These are phyloP conservation scores for Mastigias papua DNA, from an alignment of 30 jellyfish, hydroid and myxozoan species.

Conservation along the genomic window DNA sequence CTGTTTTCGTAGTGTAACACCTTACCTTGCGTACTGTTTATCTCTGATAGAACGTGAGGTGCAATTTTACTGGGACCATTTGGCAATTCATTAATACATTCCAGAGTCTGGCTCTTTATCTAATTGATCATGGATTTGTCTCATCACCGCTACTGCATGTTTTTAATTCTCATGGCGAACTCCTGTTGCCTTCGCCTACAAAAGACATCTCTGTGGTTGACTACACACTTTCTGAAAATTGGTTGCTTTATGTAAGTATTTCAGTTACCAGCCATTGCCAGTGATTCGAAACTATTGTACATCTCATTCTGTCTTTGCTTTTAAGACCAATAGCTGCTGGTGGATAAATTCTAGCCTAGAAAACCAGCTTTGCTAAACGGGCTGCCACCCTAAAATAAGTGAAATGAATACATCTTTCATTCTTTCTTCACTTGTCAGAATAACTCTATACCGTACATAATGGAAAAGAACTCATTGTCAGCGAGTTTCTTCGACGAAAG, in stretches of 20 bases:
- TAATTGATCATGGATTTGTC: conserved; percentile 40
- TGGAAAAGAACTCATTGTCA: too few species aligned
- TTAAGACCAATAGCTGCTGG: too few species aligned
- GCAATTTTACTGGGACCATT: neutral
- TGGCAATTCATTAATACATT: conserved; percentile 1
- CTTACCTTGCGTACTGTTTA: neutral
- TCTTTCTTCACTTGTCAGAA: too few species aligned
- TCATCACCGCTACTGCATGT: conserved; percentile 1
- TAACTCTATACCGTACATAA: too few species aligned
- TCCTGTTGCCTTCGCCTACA: neutral
- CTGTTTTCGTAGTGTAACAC: too few species aligned
- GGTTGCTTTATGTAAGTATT: conserved; percentile 13
- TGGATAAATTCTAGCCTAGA: too few species aligned
- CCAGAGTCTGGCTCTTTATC: conserved; percentile 4
- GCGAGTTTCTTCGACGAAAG: too few species aligned
- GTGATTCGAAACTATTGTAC: neutral
- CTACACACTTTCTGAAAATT: neutral
- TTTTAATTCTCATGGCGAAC: neutral
- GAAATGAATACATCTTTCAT: too few species aligned
- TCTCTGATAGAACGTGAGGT: neutral
- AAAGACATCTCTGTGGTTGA: neutral
- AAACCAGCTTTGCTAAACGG: too few species aligned
- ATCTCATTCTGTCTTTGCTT: too few species aligned
- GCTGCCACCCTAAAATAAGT: too few species aligned
- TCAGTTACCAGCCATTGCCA: neutral